These are phyloP conservation scores for Neogobius melanostomus DNA, from an alignment of 2,113 vertebrate species.

Conservation along the genomic window DNA sequence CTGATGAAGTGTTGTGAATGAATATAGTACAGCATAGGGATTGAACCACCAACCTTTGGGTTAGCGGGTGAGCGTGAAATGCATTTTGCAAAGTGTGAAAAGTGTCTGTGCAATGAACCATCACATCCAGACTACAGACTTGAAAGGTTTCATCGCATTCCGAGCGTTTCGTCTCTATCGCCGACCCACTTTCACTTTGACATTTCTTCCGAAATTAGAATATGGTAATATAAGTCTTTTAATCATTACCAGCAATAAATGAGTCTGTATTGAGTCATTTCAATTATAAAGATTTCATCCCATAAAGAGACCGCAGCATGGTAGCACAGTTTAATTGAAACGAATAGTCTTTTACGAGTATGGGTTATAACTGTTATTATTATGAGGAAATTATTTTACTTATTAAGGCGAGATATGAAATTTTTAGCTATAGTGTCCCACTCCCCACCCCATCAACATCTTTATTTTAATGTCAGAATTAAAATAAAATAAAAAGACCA, in stretches of 20 bases:
- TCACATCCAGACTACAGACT: background rate
- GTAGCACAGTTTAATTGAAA: no score
- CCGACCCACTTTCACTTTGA: background rate
- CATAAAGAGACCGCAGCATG: no score
- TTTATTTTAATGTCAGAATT: no score
- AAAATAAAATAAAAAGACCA: no score
- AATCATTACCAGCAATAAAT: background rate
- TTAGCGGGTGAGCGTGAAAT: background rate
- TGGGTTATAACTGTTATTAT: no score
- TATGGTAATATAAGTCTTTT: background rate
- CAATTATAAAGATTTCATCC: background rate
- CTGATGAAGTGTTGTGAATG: no score
- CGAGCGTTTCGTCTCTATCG: background rate
- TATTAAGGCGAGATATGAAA: no score
- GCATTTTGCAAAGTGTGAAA: background rate
- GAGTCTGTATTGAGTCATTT: slow-evolving; percentile 1
- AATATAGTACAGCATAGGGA: background rate
- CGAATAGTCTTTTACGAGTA: no score
- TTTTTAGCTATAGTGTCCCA: no score
- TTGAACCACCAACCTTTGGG: background rate
- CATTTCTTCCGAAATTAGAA: background rate
- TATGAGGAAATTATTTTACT: no score
- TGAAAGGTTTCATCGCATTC: background rate
- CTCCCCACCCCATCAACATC: no score
- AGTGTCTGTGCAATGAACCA: background rate